A percentile compares a stretch with the other conserved stretches of the same genome.
These are phyloP conservation scores for Cairina moschata DNA, from an alignment of 2,113 vertebrate species.

Conservation along the genomic window DNA sequence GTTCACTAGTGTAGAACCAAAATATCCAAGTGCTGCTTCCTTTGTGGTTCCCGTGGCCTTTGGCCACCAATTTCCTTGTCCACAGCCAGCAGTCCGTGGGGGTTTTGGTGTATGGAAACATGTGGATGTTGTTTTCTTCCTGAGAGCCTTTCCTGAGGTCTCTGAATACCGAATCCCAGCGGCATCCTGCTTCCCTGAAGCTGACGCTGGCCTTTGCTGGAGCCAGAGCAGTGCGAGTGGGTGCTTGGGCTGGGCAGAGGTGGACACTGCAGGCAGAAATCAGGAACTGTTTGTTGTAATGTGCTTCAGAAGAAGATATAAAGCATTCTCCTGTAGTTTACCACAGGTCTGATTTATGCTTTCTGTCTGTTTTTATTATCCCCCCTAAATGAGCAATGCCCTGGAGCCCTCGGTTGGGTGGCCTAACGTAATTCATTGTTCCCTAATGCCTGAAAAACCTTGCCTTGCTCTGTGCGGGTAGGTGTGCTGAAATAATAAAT, in stretches of 20 bases:
- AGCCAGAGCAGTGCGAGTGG: background rate
- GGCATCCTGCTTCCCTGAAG: background rate
- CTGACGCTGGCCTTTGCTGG: background rate
- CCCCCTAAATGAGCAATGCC: background rate
- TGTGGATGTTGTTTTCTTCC: background rate
- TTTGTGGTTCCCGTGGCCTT: background rate
- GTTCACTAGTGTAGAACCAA: background rate
- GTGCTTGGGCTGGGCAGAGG: background rate
- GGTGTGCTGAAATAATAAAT: background rate
- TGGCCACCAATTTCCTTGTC: background rate
- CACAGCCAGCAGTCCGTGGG: background rate
- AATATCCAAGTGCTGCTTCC: background rate
- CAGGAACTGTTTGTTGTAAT: background rate
- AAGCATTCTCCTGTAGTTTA: background rate
- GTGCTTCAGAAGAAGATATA: background rate
- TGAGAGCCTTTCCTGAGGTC: background rate
- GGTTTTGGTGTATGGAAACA: background rate
- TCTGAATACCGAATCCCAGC: background rate
- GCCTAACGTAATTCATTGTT: background rate
- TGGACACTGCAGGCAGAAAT: background rate
- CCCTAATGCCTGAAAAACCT: background rate
- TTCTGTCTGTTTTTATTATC: background rate
- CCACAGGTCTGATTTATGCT: background rate
- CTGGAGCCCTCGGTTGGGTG: background rate
- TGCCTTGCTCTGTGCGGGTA: background rate